Percentiles rank a stretch among this genome's conserved stretches.
Conservation (phyloP, 2,113 vertebrate species). For the Eira barbara region DNA sequence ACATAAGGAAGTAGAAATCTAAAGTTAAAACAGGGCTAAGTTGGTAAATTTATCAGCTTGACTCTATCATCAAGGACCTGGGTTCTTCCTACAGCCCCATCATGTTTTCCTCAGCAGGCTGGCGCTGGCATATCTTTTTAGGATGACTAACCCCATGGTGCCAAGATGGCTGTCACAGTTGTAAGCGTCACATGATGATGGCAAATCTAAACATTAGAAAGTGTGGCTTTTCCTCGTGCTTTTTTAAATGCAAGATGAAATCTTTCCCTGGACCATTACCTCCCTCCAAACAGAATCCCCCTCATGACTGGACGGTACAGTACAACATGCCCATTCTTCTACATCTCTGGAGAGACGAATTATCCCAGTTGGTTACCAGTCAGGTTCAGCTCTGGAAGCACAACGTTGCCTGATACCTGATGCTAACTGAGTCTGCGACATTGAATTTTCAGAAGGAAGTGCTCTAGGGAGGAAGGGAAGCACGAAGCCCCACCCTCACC, state of each 20-base stretch:
- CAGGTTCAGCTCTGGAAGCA: not conserved
- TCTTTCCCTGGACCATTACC: not conserved
- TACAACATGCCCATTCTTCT: not conserved
- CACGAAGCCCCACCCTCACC: not conserved
- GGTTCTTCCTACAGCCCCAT: not conserved
- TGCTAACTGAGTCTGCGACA: not conserved
- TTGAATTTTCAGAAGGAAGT: not conserved
- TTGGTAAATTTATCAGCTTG: not conserved
- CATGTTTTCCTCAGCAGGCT: not conserved
- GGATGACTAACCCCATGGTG: not conserved
- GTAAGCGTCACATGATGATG: not conserved
- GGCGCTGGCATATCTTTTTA: not conserved
- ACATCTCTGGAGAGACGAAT: not conserved
- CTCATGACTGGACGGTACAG: not conserved
- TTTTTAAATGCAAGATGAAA: not conserved
- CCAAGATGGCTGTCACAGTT: not conserved
- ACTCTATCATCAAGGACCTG: not conserved
- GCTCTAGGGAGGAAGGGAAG: not conserved
- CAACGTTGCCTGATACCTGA: not conserved
- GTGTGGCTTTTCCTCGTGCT: not conserved
- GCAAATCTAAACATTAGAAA: not conserved
- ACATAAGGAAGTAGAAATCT: not conserved
- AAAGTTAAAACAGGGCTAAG: not conserved
- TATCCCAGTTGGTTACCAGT: too few relatives aligned
- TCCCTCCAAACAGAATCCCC: not conserved